A percentile compares a stretch with the other conserved stretches of the same genome.
phyloP scores from a whole-genome alignment of 2,888 invertebrate species.

The Amphipoea lucens region DNA sequence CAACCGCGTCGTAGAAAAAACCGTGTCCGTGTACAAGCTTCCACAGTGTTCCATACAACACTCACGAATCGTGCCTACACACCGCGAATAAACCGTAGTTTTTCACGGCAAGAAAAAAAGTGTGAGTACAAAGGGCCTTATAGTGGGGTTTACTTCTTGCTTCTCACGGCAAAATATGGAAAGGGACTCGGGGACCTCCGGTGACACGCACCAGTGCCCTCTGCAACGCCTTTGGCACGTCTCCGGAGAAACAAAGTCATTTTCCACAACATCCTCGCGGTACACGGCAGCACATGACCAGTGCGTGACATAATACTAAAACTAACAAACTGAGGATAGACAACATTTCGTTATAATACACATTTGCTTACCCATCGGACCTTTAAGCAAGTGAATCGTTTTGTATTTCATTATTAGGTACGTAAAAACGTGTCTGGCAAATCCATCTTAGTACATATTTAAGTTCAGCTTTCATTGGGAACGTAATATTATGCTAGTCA shows the following conservation, averaged over 20 bases:
- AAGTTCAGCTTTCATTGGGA: conserved; percentile 24
- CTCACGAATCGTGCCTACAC: not conserved
- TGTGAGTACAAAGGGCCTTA: not conserved
- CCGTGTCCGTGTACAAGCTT: not conserved
- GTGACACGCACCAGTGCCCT: not conserved
- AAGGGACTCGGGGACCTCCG: not conserved
- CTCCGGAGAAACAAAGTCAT: conserved; percentile 17
- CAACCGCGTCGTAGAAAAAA: not conserved
- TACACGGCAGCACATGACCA: conserved; percentile 10
- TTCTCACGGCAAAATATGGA: not conserved
- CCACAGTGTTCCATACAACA: not conserved
- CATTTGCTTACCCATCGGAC: conserved; percentile 4
- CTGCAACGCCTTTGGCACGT: not conserved
- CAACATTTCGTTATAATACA: conserved; percentile 7
- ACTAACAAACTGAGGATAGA: not conserved
- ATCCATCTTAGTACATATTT: conserved; percentile 21
- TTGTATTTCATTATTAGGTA: conserved; percentile 18
- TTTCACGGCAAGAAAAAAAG: not conserved
- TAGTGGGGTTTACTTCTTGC: not conserved
- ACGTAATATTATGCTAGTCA: conserved; percentile 36
- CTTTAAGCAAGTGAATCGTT: not conserved
- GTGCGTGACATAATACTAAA: conserved; percentile 10
- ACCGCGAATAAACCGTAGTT: not conserved
- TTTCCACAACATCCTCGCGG: conserved; percentile 11
- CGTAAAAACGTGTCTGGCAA: conserved; percentile 20